A percentile compares a stretch with the other conserved stretches of the same genome.
phyloP scores from a whole-genome alignment of 2,113 vertebrate genomes.

The Cichladusa arquata region DNA sequence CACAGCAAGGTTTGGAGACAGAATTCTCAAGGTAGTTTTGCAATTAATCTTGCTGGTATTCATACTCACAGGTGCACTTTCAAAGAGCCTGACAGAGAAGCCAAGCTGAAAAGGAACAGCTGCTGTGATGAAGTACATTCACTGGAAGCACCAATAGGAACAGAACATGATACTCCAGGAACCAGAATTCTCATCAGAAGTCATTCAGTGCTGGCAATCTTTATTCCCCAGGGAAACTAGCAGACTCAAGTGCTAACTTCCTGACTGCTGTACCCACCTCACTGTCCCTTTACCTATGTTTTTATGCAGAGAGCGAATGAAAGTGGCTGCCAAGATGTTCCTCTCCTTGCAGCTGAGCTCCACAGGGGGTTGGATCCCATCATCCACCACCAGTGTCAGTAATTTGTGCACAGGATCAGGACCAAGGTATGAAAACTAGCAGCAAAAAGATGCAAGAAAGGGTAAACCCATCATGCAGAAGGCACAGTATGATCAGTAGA shows the following conservation, averaged over 20 bases:
- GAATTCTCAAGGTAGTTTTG: neutral
- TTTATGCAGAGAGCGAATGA: slow-evolving; percentile 96
- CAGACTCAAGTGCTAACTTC: neutral
- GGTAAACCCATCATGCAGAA: slow-evolving; percentile 51
- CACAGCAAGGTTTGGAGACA: neutral
- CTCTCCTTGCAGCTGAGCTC: slow-evolving; percentile 98
- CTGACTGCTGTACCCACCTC: slow-evolving; percentile 1
- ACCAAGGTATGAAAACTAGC: slow-evolving; percentile 93
- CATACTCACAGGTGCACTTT: neutral
- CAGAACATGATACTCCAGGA: neutral
- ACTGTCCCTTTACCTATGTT: slow-evolving; percentile 87
- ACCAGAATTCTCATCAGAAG: neutral
- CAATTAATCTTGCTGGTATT: neutral
- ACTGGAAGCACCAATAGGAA: neutral
- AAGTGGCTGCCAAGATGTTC: slow-evolving; percentile 98
- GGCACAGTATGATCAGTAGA: slow-evolving; percentile 1
- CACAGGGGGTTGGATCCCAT: slow-evolving; percentile 96
- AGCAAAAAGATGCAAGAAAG: slow-evolving; percentile 51
- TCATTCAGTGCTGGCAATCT: neutral
- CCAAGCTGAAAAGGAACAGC: slow-evolving; percentile 1
- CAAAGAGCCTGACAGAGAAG: neutral
- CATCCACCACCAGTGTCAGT: slow-evolving; percentile 93
- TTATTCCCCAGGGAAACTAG: neutral
- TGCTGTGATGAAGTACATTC: neutral
- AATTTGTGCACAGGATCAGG: slow-evolving; percentile 94